Evolutionary conservation across 1,140 invertebrate genomes (phyloP).

Genomic region (Tetramorium alpestre): DNA sequence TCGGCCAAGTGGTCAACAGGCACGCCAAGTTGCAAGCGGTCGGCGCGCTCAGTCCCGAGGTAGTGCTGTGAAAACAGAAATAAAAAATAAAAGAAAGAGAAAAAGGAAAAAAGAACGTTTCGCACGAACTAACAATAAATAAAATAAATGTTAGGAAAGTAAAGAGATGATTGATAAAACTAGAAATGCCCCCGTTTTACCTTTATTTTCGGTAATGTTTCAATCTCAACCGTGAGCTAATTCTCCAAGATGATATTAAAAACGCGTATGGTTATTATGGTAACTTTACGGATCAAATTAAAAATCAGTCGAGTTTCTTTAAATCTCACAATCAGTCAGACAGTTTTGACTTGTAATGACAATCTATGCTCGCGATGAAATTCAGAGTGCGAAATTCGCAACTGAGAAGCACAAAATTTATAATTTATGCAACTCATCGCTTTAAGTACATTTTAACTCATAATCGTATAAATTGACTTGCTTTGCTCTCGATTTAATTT

Average conservation of each 20-base stretch:
- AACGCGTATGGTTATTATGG: too few relatives aligned
- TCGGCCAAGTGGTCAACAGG: slow-evolving; percentile 85
- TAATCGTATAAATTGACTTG: neutral
- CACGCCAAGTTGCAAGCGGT: slow-evolving; percentile 85
- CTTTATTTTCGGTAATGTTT: neutral
- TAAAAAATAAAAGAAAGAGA: neutral
- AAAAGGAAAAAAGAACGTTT: neutral
- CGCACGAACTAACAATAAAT: neutral
- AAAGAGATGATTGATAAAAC: neutral
- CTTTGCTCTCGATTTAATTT: slow-evolving; percentile 9
- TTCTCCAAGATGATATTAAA: neutral
- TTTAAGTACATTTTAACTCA: neutral
- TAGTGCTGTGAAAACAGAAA: neutral
- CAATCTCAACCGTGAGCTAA: neutral
- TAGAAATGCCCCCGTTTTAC: neutral
- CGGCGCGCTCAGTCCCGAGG: slow-evolving; percentile 71
- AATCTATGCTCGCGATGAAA: neutral
- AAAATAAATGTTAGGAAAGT: neutral
- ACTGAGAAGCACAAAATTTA: neutral
- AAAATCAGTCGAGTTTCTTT: neutral
- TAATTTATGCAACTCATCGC: neutral
- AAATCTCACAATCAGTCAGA: neutral
- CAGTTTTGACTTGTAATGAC: neutral
- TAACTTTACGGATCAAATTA: neutral
- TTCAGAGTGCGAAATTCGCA: neutral